Evolutionary conservation across 2,113 vertebrate genomes (phyloP), one percentile per base, ranked within the genome.

Genomic region (Anarhynchus alexandrinus): DNA sequence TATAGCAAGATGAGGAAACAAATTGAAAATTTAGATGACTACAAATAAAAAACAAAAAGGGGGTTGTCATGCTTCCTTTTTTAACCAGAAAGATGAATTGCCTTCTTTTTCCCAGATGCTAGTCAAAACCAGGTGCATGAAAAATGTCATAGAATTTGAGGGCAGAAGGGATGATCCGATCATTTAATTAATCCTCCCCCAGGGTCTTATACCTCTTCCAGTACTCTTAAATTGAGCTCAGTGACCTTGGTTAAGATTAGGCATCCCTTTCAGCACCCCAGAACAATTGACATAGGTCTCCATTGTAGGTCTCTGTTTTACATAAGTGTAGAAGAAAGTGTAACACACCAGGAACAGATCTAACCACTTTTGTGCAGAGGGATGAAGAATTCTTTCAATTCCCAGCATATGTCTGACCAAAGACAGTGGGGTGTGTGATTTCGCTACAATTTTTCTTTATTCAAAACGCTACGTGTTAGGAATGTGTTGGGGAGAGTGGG

Each of bases 1-100:
- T 55, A 88, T 29, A 97, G 95, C 79, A 98, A 93, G 86, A 83
- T 74, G 66, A 77, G 67, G 73, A 90, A 94, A 89, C 38, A 89
- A 89, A 94, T 32, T 59, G 83, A 87, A 96, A 89, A 95, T 97
- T 88, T 91, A 90, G 76, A 85, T 74, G 49, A 52, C 76, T 86
- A 71, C 66, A 72, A 76, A 64, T 38, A 76, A 86, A 82, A 82
- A 52, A 13, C 4, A 67, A 62, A 76, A 80, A 6, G 21, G 8
- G 4, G 0, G 1, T 81, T 74, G 81, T 36, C 74, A 76, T 70
- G 38, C 22, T 38, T 78, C 10, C 38, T 59, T 87, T 86, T 96
- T 45, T 32, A 88, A 72, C 71, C 45, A 57, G 32, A 62, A 89
- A 94, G 79, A 95, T 78, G 52, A 90, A 94, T 79, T 95, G 7